phyloP scores from a whole-genome alignment of 2,797 vertebrate species.

The Telmatherina bonti region DNA sequence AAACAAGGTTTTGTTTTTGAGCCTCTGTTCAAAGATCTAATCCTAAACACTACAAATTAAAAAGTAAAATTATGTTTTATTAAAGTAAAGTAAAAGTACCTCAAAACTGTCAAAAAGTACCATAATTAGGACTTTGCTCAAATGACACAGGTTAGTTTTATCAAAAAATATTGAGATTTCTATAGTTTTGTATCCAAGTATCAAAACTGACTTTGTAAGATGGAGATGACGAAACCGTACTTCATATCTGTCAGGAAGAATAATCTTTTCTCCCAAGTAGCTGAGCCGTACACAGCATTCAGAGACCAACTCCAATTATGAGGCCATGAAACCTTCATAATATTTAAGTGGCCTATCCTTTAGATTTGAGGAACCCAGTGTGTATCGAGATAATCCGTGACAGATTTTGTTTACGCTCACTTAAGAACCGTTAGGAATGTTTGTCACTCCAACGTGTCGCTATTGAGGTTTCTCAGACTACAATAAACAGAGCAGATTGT shows the following conservation, averaged over 20 bases:
- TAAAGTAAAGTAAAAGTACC: not conserved
- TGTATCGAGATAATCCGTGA: slow-evolving; percentile 8
- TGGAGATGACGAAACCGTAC: slow-evolving; percentile 3
- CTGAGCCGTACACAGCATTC: not conserved
- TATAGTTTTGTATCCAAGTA: not conserved
- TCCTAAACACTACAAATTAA: not conserved
- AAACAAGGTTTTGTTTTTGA: not conserved
- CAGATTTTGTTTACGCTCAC: not conserved
- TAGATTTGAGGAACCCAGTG: not conserved
- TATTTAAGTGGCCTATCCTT: slow-evolving; percentile 18
- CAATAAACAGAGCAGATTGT: slow-evolving; percentile 7
- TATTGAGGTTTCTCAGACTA: not conserved
- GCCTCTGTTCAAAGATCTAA: not conserved
- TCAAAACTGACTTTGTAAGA: not conserved
- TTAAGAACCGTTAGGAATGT: not conserved
- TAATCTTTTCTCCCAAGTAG: not conserved
- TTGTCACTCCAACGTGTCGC: not conserved
- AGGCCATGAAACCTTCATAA: not conserved
- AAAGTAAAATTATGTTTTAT: not conserved
- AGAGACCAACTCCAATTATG: not conserved
- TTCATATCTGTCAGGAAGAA: not conserved
- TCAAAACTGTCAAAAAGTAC: not conserved
- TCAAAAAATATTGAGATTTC: too few relatives aligned
- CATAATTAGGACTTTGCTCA: not conserved
- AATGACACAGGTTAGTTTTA: too few relatives aligned